phyloP scores from a whole-genome alignment of 2,888 invertebrate species.

The Stictocephala bisonia region DNA sequence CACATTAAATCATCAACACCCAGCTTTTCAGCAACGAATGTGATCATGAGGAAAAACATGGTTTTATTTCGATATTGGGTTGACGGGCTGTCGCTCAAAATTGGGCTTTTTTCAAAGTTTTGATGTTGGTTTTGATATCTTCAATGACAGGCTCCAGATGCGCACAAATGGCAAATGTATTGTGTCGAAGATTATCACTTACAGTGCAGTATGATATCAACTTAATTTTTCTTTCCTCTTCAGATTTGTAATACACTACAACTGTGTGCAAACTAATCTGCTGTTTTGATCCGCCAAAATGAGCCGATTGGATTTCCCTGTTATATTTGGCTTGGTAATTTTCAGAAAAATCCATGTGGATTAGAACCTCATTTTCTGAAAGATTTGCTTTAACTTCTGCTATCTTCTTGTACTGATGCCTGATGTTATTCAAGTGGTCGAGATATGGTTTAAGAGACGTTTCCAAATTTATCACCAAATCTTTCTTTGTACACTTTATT shows the following conservation, averaged over 20 bases:
- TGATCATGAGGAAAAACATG: conserved; percentile 61
- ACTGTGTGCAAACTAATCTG: conserved; percentile 15
- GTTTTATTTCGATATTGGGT: conserved; percentile 62
- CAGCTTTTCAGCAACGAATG: conserved; percentile 57
- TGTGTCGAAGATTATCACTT: conserved; percentile 59
- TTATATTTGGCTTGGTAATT: conserved; percentile 22
- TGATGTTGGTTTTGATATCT: conserved; percentile 50
- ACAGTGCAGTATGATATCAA: conserved; percentile 58
- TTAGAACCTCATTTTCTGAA: not conserved
- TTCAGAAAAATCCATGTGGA: conserved; percentile 26
- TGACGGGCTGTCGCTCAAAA: conserved; percentile 62
- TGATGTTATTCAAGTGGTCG: conserved; percentile 17
- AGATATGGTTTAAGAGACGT: not conserved
- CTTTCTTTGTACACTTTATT: not conserved
- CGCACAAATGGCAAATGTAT: conserved; percentile 59
- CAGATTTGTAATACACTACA: not conserved
- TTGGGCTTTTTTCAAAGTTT: conserved; percentile 58
- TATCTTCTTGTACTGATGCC: conserved; percentile 29
- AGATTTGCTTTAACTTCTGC: not conserved
- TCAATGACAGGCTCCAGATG: conserved; percentile 58
- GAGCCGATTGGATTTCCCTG: conserved; percentile 12
- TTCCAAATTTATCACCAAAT: not conserved
- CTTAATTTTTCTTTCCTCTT: not conserved
- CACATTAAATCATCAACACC: conserved; percentile 57
- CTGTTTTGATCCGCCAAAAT: conserved; percentile 18